phyloP scores from a whole-genome alignment of 2,113 vertebrate genomes.

The Beaufortia kweichowensis region DNA sequence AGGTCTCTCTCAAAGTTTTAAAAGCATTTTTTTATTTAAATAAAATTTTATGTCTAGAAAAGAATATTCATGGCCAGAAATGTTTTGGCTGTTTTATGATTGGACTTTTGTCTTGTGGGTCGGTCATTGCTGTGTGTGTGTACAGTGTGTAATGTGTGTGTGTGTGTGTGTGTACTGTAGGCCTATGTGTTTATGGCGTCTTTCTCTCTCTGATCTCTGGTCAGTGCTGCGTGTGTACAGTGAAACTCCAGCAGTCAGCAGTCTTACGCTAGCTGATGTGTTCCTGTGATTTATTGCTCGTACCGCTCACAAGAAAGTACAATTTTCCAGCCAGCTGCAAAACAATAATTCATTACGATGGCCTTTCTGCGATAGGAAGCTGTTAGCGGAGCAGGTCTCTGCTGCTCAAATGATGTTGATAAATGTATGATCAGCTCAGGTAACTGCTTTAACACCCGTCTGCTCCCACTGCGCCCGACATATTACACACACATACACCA shows the following conservation, averaged over 20 bases:
- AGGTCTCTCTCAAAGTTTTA: too few relatives aligned
- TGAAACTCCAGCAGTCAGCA: conserved; percentile 85
- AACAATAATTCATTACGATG: conserved; percentile 99
- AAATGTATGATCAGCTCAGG: conserved; percentile 94
- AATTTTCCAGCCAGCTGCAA: conserved; percentile 99
- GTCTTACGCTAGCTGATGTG: conserved; percentile 85
- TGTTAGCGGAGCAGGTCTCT: conserved; percentile 84
- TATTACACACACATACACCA: conserved; percentile 56
- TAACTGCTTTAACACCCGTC: conserved; percentile 97
- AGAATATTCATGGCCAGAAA: too few relatives aligned
- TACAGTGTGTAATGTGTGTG: too few relatives aligned
- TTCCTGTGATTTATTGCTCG: conserved; percentile 95
- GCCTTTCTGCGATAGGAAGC: conserved; percentile 90
- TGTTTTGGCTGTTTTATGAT: too few relatives aligned
- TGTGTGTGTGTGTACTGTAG: too few relatives aligned
- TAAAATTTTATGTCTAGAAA: too few relatives aligned
- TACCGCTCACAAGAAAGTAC: conserved; percentile 96
- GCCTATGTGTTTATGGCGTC: neutral
- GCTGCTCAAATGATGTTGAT: conserved; percentile 93
- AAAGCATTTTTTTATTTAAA: too few relatives aligned
- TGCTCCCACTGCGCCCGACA: conserved; percentile 36
- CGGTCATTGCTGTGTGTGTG: too few relatives aligned
- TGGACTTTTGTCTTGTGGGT: too few relatives aligned
- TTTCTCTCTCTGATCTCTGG: neutral
- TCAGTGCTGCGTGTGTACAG: conserved; percentile 1